Evolutionary conservation across 2,888 invertebrate species (phyloP).

Genomic region (Mimumesa dahlbomi): DNA sequence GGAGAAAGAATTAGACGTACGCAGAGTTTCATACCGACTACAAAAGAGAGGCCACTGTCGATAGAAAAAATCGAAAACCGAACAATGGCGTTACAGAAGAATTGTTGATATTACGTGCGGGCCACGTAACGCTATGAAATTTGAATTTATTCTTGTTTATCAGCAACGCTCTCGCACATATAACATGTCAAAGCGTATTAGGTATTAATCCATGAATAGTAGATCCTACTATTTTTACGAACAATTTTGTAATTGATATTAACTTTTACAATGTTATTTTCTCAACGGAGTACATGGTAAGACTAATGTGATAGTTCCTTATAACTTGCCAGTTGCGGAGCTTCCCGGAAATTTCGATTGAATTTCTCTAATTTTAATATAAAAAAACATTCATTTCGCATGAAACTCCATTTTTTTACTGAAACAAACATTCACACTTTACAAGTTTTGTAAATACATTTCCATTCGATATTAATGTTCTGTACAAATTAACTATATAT

Average conservation of each 20-base stretch:
- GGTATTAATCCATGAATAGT: neutral
- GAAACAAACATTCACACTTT: slow-evolving; percentile 3
- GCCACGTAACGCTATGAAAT: neutral
- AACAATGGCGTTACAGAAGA: slow-evolving; percentile 56
- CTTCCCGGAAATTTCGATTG: slow-evolving; percentile 10
- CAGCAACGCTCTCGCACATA: too few species aligned
- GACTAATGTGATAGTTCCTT: slow-evolving; percentile 51
- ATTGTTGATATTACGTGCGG: slow-evolving; percentile 48
- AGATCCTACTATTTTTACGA: slow-evolving; percentile 15
- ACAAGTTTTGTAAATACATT: slow-evolving; percentile 15
- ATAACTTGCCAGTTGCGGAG: slow-evolving; percentile 47
- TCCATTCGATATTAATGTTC: slow-evolving; percentile 8
- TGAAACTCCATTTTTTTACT: slow-evolving; percentile 3
- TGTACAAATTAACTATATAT: slow-evolving; percentile 17
- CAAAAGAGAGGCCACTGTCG: slow-evolving; percentile 81
- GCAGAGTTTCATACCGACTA: slow-evolving; percentile 87
- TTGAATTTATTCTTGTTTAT: neutral
- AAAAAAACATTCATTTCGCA: neutral
- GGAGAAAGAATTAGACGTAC: slow-evolving; percentile 85
- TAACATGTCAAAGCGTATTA: too few species aligned
- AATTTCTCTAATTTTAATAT: slow-evolving; percentile 9
- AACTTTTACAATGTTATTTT: slow-evolving; percentile 12
- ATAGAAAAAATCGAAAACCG: slow-evolving; percentile 70
- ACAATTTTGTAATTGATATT: neutral
- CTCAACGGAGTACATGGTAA: slow-evolving; percentile 20